A percentile compares a stretch with the other conserved stretches of the same genome.
phyloP scores from a whole-genome alignment of 2,797 vertebrate genomes.

The Eptatretus atami region DNA sequence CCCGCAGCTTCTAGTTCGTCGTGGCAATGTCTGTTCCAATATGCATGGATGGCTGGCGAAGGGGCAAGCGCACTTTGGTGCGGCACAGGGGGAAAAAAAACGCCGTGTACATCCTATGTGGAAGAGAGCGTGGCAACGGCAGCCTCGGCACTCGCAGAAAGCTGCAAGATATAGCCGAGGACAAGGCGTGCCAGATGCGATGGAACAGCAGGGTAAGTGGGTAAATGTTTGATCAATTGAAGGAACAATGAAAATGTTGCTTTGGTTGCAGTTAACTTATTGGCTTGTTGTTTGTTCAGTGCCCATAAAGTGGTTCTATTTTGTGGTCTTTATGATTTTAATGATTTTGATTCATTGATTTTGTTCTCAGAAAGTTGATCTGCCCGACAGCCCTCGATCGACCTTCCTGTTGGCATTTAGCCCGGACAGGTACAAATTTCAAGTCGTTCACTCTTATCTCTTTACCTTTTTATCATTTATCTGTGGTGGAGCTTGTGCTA shows the following conservation, averaged over 20 bases:
- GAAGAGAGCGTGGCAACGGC: conserved; percentile 52
- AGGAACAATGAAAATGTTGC: neutral
- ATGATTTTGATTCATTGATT: conserved; percentile 13
- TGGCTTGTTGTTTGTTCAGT: neutral
- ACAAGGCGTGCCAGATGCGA: conserved; percentile 93
- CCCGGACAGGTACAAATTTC: conserved; percentile 47
- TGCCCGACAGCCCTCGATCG: conserved; percentile 92
- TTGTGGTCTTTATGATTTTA: conserved; percentile 7
- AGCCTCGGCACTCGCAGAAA: conserved; percentile 55
- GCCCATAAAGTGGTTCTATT: neutral
- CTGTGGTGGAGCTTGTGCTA: too few relatives aligned
- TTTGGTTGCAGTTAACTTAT: neutral
- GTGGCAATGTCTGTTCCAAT: too few relatives aligned
- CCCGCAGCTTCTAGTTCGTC: too few relatives aligned
- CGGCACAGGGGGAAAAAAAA: conserved; percentile 55
- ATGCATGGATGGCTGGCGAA: neutral
- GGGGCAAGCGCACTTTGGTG: conserved; percentile 18
- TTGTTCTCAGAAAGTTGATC: conserved; percentile 63
- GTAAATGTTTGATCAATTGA: conserved; percentile 7
- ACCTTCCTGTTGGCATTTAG: conserved; percentile 96
- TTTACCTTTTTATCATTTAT: too few relatives aligned
- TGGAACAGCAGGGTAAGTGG: conserved; percentile 77
- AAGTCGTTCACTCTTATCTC: neutral
- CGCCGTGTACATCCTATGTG: conserved; percentile 62
- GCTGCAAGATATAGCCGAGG: conserved; percentile 80